Base-by-base conservation (phyloP, 2,888 invertebrate genomes). In the Melieria omissa region DNA sequence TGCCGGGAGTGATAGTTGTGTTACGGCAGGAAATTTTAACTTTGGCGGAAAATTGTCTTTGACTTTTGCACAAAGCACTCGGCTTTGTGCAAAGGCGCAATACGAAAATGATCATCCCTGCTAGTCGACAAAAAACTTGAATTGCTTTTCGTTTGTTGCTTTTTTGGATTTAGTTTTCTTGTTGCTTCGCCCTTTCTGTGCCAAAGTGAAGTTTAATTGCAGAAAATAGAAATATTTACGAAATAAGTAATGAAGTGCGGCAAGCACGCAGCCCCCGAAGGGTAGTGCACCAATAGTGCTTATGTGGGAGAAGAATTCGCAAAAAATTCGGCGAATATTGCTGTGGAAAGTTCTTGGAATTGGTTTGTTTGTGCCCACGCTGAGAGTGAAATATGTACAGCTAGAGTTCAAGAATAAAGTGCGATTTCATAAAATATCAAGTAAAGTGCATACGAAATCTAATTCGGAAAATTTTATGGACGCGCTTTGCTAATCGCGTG, bases 351-450 rank as follows among this genome's bases (percentile, higher is more conserved):
- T 16, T 49, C 9, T 41, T 60, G 52, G 42, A 29, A n/a, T 67
- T 67, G 60, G 67, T 67, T 67, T 67, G 45, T 67, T 67, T 67
- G 60, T 52, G 60, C 67, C 67, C 67, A 60, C 60, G 67, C 52
- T 44, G 60, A 67, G 60, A 55, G 65, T 45, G 44, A 29, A 55
- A 55, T 44, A 65, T 14, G 8, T 54, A 63, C 14, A 44, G 64
- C 44, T 5, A 49, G n/a, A 16, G 16, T 3, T 29, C 29, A 60
- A 10, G 6, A 49, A 54, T 3, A 42, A 0, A 9, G 47, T 58
- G 55, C n/a, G 41, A 47, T n/a, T n/a, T 14, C 61, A 46, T 3
- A 44, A 49, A 1, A 42, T 42, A 42, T 44, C 44, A 41, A 12
- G 3, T 10, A 58, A 42, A 58, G 6, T 58, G 41, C 58, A 5